phyloP scores from a whole-genome alignment of 2,113 vertebrate species.

The Prionailurus bengalensis region DNA sequence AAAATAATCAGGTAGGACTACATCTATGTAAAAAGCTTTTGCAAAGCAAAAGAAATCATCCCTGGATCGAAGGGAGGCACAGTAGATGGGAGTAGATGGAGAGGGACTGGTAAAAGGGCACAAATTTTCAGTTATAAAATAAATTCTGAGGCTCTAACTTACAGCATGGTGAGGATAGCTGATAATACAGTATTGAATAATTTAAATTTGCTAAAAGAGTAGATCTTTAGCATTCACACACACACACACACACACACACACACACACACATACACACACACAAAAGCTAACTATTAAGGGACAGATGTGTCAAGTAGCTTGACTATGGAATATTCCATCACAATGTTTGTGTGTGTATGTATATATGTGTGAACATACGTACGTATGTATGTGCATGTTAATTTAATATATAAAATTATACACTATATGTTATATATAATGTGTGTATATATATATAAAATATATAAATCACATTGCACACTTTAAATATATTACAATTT shows the following conservation, averaged over 20 bases:
- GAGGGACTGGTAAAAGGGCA: not conserved
- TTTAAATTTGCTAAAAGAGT: not conserved
- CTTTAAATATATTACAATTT: not conserved
- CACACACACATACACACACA: not conserved
- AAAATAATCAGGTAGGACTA: not conserved
- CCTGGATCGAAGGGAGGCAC: not conserved
- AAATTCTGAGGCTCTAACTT: not conserved
- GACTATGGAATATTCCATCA: not conserved
- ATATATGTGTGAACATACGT: no score
- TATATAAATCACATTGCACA: not conserved
- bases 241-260: not conserved
- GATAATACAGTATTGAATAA: not conserved
- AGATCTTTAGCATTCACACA: not conserved
- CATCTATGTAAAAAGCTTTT: not conserved
- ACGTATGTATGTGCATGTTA: no score
- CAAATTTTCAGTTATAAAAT: not conserved
- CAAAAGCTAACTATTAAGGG: not conserved
- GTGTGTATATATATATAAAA: not conserved
- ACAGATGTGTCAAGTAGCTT: not conserved
- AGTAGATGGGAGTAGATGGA: not conserved
- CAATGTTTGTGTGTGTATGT: not conserved
- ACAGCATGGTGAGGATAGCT: not conserved
- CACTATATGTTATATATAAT: no score
- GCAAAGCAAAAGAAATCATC: not conserved
- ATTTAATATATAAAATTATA: no score